Percentiles rank a stretch among this genome's conserved stretches.
Conservation (phyloP, 2,797 vertebrate genomes). For the Melanogrammus aeglefinus region DNA sequence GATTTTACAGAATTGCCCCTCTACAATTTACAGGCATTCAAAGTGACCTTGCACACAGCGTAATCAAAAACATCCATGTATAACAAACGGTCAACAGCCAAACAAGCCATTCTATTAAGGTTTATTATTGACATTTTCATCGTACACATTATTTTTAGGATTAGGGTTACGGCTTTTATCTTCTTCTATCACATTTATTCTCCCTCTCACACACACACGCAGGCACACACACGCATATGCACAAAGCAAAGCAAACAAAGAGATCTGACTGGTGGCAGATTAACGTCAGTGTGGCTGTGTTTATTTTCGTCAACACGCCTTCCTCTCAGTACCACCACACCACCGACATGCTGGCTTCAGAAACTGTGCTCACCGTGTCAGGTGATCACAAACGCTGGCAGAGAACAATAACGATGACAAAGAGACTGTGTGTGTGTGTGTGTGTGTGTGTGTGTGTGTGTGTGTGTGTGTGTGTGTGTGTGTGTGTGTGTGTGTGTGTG, state of each 20-base stretch:
- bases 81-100: no score
- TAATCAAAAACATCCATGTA: no score
- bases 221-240: slow-evolving; percentile 4
- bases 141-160: no score
- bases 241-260: neutral
- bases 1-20: no score
- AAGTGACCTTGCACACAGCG: no score
- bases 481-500: slow-evolving; percentile 25
- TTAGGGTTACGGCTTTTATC: no score
- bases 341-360: neutral
- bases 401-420: neutral
- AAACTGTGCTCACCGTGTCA: neutral
- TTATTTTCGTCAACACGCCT: slow-evolving; percentile 1
- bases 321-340: neutral
- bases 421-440: slow-evolving; percentile 18
- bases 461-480: slow-evolving; percentile 26
- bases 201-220: neutral
- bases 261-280: neutral
- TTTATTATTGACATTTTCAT: no score
- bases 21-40: no score
- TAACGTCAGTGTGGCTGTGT: slow-evolving; percentile 2
- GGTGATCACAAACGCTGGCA: neutral
- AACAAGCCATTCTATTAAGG: no score
- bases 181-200: neutral
- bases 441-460: slow-evolving; percentile 23